A percentile compares a stretch with the other conserved stretches of the same genome.
These are phyloP conservation scores for Scolopax rusticola DNA, from an alignment of 2,797 vertebrate species.

Conservation along the genomic window DNA sequence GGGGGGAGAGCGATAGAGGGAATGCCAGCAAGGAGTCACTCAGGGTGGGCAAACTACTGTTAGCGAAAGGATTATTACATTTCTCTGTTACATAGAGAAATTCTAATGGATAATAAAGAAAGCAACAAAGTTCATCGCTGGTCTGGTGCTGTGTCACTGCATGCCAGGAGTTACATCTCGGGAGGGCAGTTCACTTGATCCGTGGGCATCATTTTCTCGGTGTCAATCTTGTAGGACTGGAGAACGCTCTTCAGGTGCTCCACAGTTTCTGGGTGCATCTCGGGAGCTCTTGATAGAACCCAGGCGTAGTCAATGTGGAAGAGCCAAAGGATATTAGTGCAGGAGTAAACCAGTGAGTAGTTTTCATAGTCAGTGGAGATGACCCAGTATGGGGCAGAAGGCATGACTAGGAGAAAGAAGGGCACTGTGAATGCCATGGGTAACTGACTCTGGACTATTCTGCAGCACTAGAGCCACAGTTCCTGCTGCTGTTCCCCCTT, in stretches of 20 bases:
- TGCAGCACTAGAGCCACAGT: neutral
- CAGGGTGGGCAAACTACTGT: neutral
- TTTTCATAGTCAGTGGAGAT: constrained; percentile 90
- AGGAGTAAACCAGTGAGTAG: constrained; percentile 90
- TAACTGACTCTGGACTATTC: neutral
- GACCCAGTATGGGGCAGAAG: constrained; percentile 90
- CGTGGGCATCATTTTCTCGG: constrained; percentile 83
- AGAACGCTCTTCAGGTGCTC: constrained; percentile 82
- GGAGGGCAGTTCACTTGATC: constrained; percentile 86
- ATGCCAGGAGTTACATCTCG: constrained; percentile 39
- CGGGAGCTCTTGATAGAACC: constrained; percentile 86
- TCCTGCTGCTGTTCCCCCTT: neutral
- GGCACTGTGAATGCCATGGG: rapidly evolving
- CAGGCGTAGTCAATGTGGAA: constrained; percentile 90
- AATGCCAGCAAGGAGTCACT: neutral
- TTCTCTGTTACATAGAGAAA: neutral
- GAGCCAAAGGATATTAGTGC: constrained; percentile 86
- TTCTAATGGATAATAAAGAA: constrained; percentile 8
- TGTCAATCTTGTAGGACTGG: constrained; percentile 83
- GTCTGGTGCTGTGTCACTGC: neutral
- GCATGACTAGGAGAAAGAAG: constrained; percentile 82
- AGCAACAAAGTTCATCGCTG: constrained; percentile 3
- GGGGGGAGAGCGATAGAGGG: rapidly evolving
- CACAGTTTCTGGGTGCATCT: constrained; percentile 83
- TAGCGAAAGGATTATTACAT: neutral